phyloP scores from a whole-genome alignment of 2,113 vertebrate genomes.

The Laticauda colubrina region DNA sequence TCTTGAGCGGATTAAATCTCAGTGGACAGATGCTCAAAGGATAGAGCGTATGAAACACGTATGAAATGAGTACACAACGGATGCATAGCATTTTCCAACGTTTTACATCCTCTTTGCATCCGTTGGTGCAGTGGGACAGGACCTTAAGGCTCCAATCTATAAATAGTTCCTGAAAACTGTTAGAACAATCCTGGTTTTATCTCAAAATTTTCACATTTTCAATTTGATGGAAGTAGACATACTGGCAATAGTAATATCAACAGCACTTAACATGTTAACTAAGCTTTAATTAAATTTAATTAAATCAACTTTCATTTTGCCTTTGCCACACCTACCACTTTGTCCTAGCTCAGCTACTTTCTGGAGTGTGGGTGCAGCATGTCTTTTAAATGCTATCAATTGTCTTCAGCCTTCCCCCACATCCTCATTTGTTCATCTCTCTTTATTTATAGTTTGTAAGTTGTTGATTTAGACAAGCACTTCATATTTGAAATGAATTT shows the following conservation, averaged over 20 bases:
- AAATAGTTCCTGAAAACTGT: not conserved
- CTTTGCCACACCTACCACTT: not conserved
- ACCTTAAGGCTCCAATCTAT: not conserved
- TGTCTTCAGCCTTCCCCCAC: not conserved
- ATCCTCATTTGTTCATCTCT: not conserved
- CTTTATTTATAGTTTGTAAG: not conserved
- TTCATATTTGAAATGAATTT: not conserved
- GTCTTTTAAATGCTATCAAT: not conserved
- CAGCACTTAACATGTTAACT: not conserved
- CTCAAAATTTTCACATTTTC: not conserved
- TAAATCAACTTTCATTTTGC: not conserved
- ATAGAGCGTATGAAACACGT: no score
- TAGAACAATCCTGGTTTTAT: not conserved
- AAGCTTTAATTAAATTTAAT: not conserved
- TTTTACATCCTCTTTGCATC: no score
- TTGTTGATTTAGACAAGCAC: not conserved
- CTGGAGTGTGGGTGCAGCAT: not conserved
- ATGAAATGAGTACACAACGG: no score
- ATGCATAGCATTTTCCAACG: no score
- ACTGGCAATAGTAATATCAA: not conserved
- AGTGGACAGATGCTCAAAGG: no score
- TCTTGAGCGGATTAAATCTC: no score
- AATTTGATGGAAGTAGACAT: not conserved
- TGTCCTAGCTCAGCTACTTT: not conserved
- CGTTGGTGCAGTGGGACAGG: no score